Percentiles rank a stretch among this genome's conserved stretches.
Evolutionary conservation across 2,113 vertebrate genomes (phyloP).

Genomic region (Hemiprocne comata): DNA sequence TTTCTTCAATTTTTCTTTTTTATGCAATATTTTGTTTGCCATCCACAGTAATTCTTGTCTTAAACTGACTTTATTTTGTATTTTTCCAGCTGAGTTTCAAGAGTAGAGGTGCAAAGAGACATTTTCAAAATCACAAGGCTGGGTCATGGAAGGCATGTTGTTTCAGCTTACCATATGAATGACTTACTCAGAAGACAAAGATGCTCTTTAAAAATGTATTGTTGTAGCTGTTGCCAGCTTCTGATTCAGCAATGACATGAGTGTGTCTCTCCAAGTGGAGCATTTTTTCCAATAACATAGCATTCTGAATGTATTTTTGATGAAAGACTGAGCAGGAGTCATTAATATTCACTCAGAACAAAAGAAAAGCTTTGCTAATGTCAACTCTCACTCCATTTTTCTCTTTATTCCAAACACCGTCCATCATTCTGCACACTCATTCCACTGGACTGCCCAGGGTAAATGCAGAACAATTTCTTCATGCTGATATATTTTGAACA

Average conservation of each 20-base stretch:
- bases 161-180: not conserved
- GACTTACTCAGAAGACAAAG: not conserved
- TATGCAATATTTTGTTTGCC: not conserved
- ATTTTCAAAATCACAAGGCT: not conserved
- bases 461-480: not conserved
- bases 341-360: not conserved
- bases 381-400: not conserved
- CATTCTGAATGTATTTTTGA: constrained; percentile 12
- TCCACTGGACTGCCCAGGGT: not conserved
- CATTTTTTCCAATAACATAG: not conserved
- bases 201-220: not conserved
- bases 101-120: not conserved
- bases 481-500: not conserved
- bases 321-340: not conserved
- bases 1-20: not conserved
- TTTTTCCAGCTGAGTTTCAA: not conserved
- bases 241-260: not conserved
- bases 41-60: not conserved
- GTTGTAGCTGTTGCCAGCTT: not conserved
- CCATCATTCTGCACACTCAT: not conserved
- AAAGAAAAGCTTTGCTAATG: not conserved
- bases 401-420: not conserved
- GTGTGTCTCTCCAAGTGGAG: not conserved
- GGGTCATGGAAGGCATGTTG: not conserved
- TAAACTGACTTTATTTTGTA: not conserved